Percentiles rank a stretch among this genome's conserved stretches.
Evolutionary conservation across 64 coral and sea anemone species (phyloP).

Genomic region (Montipora foliosa): DNA sequence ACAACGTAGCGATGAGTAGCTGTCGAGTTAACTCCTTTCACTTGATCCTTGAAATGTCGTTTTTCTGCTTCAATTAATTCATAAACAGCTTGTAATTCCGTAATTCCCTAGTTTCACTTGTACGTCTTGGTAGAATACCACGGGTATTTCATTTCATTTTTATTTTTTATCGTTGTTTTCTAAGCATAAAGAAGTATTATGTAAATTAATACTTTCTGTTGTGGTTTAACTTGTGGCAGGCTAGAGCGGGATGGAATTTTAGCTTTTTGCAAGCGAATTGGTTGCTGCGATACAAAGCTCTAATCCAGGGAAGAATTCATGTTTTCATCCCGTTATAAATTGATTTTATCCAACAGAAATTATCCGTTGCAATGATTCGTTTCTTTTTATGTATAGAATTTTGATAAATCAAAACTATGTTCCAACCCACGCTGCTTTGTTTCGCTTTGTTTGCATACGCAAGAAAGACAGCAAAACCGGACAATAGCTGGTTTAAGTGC

Average conservation of each 20-base stretch:
- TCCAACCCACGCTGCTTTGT: neutral
- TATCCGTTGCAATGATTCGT: neutral
- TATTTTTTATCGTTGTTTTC: neutral
- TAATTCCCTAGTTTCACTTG: too few species aligned
- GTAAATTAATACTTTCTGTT: neutral
- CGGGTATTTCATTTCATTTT: too few species aligned
- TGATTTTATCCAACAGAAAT: neutral
- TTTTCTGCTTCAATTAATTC: too few species aligned
- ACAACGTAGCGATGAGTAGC: too few species aligned
- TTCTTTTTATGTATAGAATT: too few species aligned
- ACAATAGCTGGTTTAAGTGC: neutral
- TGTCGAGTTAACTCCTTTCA: too few species aligned
- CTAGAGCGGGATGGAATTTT: neutral
- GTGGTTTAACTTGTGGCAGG: neutral
- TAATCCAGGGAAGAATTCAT: neutral
- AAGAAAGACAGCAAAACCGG: neutral
- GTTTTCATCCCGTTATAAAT: neutral
- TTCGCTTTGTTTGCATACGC: neutral
- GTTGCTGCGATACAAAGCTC: slow-evolving; percentile 12
- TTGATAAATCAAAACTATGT: too few species aligned
- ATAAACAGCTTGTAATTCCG: too few species aligned
- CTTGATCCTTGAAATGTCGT: too few species aligned
- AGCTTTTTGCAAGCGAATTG: neutral
- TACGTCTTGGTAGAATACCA: too few species aligned
- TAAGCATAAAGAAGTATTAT: neutral